These are phyloP conservation scores for Notechis scutatus DNA, from an alignment of 2,113 vertebrate genomes.

Conservation along the genomic window DNA sequence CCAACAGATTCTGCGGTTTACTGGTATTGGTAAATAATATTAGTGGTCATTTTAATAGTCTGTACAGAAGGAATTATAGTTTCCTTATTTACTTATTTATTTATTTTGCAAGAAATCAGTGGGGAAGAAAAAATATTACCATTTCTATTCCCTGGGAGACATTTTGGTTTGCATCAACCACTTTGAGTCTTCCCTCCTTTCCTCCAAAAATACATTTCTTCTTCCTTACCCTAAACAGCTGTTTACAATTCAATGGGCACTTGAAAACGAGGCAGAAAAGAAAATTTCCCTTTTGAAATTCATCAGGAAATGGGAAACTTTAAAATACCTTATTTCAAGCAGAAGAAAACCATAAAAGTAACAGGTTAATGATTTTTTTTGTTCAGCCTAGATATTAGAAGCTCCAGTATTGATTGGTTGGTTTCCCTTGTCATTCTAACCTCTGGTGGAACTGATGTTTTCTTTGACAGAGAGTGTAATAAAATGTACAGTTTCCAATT, in stretches of 20 bases:
- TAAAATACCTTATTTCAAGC: constrained; percentile 63
- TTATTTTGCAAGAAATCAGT: not conserved
- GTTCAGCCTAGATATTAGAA: constrained; percentile 68
- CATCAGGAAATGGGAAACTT: constrained; percentile 58
- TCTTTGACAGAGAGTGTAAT: constrained; percentile 75
- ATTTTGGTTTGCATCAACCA: constrained; percentile 18
- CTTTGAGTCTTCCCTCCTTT: not conserved
- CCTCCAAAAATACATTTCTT: not conserved
- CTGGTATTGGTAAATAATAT: not conserved
- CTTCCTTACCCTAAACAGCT: not conserved
- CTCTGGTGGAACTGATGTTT: constrained; percentile 66
- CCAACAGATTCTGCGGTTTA: not conserved
- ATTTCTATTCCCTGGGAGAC: not conserved
- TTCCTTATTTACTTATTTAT: not conserved
- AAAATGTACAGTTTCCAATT: constrained; percentile 68
- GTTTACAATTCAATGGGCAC: constrained; percentile 32
- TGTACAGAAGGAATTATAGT: not conserved
- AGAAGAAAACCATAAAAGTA: constrained; percentile 67
- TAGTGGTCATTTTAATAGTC: not conserved
- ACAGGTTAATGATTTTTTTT: constrained; percentile 76
- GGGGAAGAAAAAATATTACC: not conserved
- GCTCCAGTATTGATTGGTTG: constrained; percentile 70
- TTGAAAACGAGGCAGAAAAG: not conserved
- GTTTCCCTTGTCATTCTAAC: constrained; percentile 66
- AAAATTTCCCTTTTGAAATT: constrained; percentile 26